A percentile compares a stretch with the other conserved stretches of the same genome.
phyloP scores from a whole-genome alignment of 2,888 invertebrate species.

The Thysanoteuthis rhombus region DNA sequence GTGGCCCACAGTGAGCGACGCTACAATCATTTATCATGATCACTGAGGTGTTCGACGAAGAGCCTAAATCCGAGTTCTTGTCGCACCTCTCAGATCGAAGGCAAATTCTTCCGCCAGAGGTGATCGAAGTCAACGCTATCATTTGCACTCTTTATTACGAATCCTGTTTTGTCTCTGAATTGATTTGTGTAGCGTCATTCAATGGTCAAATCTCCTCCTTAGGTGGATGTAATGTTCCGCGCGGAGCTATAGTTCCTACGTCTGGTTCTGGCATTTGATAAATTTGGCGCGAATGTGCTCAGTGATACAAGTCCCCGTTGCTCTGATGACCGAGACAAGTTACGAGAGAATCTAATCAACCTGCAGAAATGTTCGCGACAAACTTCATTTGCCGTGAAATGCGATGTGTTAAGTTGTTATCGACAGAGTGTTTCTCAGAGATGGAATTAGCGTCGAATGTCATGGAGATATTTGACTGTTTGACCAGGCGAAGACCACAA shows the following conservation, averaged over 20 bases:
- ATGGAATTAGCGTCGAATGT: background rate
- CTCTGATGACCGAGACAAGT: background rate
- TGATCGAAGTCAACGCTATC: background rate
- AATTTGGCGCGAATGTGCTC: background rate
- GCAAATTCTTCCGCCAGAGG: background rate
- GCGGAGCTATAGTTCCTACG: background rate
- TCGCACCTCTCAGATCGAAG: background rate
- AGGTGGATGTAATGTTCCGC: background rate
- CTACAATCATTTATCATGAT: no score
- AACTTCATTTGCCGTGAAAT: background rate
- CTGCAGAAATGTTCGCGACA: background rate
- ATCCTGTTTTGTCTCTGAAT: background rate
- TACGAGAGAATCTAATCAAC: background rate
- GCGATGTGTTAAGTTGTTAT: background rate
- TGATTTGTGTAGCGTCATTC: background rate
- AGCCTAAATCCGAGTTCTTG: background rate
- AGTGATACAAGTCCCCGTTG: background rate
- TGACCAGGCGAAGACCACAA: background rate
- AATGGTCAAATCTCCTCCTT: background rate
- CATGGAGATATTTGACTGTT: background rate
- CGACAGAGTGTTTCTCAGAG: background rate
- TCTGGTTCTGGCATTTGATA: background rate
- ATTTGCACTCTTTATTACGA: background rate
- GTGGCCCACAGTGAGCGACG: no score
- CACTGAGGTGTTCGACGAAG: background rate